These are phyloP conservation scores for Lacerta bilineata DNA, from an alignment of 2,797 vertebrate species.

Conservation along the genomic window DNA sequence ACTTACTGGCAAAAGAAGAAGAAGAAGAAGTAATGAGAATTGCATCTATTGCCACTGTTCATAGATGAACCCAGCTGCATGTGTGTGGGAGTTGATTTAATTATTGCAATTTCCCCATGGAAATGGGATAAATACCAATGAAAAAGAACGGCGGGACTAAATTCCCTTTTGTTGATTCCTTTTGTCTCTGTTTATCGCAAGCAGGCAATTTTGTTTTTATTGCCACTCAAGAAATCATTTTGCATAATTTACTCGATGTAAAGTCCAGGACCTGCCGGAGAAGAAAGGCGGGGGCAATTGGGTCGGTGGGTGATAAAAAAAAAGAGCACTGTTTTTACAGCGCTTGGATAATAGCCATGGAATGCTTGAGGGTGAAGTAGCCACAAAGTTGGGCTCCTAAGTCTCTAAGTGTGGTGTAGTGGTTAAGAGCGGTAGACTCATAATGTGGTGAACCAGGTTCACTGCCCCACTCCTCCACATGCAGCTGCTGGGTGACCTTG, in stretches of 20 bases:
- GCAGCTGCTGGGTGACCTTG: too few species aligned
- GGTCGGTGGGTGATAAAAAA: neutral
- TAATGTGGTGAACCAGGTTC: too few species aligned
- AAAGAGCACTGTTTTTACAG: too few species aligned
- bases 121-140: conserved; percentile 31
- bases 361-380: conserved; percentile 18
- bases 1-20: conserved; percentile 24
- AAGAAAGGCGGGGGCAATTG: neutral
- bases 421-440: too few species aligned
- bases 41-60: neutral
- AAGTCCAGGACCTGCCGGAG: conserved; percentile 19
- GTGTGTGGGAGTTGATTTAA: conserved; percentile 22
- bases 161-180: conserved; percentile 15
- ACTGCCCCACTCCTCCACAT: too few species aligned
- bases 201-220: conserved; percentile 30
- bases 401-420: too few species aligned
- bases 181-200: conserved; percentile 36
- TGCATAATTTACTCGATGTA: conserved; percentile 49
- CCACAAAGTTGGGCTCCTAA: neutral
- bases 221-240: conserved; percentile 26
- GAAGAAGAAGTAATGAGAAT: conserved; percentile 18
- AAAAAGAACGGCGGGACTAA: neutral
- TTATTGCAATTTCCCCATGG: conserved; percentile 32
- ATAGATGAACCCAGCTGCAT: neutral
- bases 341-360: neutral